Evolutionary conservation across 1,140 invertebrate species (phyloP).

Genomic region (Hycleus phaleratus): DNA sequence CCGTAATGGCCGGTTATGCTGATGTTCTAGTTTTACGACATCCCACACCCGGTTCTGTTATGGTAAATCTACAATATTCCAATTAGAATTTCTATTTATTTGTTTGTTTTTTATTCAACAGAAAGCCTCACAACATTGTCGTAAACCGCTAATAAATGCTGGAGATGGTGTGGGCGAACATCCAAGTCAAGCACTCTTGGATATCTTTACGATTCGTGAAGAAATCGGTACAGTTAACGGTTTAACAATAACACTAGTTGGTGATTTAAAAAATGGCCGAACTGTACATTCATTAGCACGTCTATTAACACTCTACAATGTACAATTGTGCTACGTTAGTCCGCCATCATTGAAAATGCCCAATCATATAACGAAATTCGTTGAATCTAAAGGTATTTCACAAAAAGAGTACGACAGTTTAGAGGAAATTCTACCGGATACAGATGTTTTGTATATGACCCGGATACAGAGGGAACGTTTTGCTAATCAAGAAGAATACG

Average conservation of each 20-base stretch:
- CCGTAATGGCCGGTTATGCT: constrained; percentile 77
- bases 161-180: constrained; percentile 98
- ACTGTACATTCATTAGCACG: constrained; percentile 96
- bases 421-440: constrained; percentile 81
- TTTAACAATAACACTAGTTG: constrained; percentile 86
- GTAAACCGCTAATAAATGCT: constrained; percentile 92
- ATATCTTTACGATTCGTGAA: constrained; percentile 96
- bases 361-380: constrained; percentile 69
- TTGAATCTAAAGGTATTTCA: constrained; percentile 65
- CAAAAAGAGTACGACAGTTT: constrained; percentile 69
- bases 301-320: constrained; percentile 84
- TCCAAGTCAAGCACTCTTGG: constrained; percentile 94
- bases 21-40: constrained; percentile 93
- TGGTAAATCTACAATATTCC: constrained; percentile 50
- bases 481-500: constrained; percentile 72
- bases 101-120: constrained; percentile 40
- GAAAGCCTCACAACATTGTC: constrained; percentile 70
- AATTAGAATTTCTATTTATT: neutral
- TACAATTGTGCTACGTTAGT: constrained; percentile 83
- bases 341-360: constrained; percentile 87
- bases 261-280: constrained; percentile 94
- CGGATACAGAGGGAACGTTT: constrained; percentile 96
- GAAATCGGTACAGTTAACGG: constrained; percentile 98
- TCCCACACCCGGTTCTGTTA: constrained; percentile 84
- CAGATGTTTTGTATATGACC: constrained; percentile 97